Evolutionary conservation across 1,140 invertebrate species (phyloP).

Genomic region (Carposina sasakii): DNA sequence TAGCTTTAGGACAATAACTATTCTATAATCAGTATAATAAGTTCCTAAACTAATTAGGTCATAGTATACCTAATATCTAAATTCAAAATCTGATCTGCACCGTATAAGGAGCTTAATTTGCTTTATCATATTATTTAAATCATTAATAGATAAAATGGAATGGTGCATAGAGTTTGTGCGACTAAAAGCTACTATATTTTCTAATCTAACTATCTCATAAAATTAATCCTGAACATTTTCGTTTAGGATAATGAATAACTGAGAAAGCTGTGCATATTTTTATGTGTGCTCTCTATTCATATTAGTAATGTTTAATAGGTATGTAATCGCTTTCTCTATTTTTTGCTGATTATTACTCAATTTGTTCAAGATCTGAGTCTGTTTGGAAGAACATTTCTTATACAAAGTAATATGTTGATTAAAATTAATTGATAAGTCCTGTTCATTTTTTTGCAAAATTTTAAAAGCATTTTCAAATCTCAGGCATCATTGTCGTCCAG

Average conservation of each 20-base stretch:
- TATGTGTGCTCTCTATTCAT: too few relatives aligned
- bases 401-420: too few relatives aligned
- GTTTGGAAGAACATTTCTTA: too few relatives aligned
- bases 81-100: neutral
- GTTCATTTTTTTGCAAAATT: conserved; percentile 3
- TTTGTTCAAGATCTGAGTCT: too few relatives aligned
- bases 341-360: too few relatives aligned
- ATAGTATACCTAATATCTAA: conserved; percentile 4
- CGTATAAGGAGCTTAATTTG: neutral
- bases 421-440: too few relatives aligned
- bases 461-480: conserved; percentile 1
- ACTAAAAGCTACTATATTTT: conserved; percentile 9
- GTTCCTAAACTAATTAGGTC: conserved; percentile 6
- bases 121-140: neutral
- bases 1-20: conserved; percentile 7
- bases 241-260: neutral
- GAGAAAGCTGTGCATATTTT: neutral
- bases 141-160: conserved; percentile 1
- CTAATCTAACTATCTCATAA: conserved; percentile 1
- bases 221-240: conserved; percentile 3
- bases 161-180: conserved; percentile 5
- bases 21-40: conserved; percentile 1
- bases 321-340: too few relatives aligned
- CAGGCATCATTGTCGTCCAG: conserved; percentile 3
- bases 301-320: too few relatives aligned